Conservation (phyloP, 2,888 invertebrate species). For the Cantharis flavilabris region DNA sequence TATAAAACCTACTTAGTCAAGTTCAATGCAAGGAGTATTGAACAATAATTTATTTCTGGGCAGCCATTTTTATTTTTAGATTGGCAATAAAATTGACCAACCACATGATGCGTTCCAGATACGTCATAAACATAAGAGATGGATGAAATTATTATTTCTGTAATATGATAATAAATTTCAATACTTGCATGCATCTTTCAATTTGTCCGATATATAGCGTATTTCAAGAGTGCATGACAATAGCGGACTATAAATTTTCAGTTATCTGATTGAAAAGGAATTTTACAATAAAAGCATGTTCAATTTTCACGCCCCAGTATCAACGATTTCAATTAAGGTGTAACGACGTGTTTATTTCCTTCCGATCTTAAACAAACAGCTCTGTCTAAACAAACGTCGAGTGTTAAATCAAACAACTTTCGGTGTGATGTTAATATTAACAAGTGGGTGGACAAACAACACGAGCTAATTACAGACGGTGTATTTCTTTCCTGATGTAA, state of each 20-base stretch:
- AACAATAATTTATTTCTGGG: no score
- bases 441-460: conserved; percentile 21
- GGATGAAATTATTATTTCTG: no score
- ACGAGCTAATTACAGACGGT: conserved; percentile 14
- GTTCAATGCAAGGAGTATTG: no score
- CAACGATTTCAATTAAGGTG: neutral
- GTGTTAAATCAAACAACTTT: conserved; percentile 10
- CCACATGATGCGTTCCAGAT: no score
- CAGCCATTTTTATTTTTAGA: no score
- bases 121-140: no score
- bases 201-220: neutral
- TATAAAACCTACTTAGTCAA: no score
- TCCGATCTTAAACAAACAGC: conserved; percentile 14
- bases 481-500: conserved; percentile 9
- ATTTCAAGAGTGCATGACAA: neutral
- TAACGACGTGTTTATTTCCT: conserved; percentile 4
- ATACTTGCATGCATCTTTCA: neutral
- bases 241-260: neutral
- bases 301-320: neutral
- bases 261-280: neutral
- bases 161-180: neutral
- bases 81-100: no score
- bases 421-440: conserved; percentile 14
- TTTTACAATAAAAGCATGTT: neutral
- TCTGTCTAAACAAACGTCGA: conserved; percentile 8